These are phyloP conservation scores for Mungos mungo DNA, from an alignment of 2,113 vertebrate genomes.

Conservation along the genomic window DNA sequence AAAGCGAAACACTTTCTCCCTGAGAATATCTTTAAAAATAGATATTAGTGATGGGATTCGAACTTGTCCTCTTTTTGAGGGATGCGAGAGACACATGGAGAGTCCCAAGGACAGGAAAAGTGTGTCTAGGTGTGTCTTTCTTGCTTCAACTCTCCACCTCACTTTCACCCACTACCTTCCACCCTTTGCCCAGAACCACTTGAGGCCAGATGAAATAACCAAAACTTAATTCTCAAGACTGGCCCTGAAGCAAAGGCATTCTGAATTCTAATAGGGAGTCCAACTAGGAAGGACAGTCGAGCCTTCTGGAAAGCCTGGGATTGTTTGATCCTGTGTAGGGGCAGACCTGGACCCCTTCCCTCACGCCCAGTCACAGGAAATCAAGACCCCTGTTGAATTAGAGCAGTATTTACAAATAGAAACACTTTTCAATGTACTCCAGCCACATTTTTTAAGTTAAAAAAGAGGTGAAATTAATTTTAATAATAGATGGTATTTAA, in stretches of 20 bases:
- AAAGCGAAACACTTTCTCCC: not conserved
- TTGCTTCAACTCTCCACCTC: not conserved
- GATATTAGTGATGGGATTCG: not conserved
- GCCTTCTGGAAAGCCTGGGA: not conserved
- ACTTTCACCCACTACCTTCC: not conserved
- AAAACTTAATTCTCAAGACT: not conserved
- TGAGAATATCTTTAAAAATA: not conserved
- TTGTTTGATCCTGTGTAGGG: not conserved
- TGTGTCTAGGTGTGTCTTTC: not conserved
- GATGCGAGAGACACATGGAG: not conserved
- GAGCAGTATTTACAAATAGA: not conserved
- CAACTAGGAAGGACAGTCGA: not conserved
- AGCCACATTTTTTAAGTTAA: not conserved
- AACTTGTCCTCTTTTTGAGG: not conserved
- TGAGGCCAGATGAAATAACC: not conserved
- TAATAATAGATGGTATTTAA: conserved; percentile 31
- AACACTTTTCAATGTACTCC: not conserved
- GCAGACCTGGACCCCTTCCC: not conserved
- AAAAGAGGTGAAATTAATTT: not conserved
- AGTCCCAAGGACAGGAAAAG: not conserved
- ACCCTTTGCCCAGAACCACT: not conserved
- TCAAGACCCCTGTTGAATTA: not conserved
- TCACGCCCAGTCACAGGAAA: not conserved
- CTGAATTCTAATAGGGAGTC: not conserved
- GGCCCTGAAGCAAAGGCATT: not conserved